Conservation (phyloP, 2,113 vertebrate species). For the Megaceryle maxima region DNA sequence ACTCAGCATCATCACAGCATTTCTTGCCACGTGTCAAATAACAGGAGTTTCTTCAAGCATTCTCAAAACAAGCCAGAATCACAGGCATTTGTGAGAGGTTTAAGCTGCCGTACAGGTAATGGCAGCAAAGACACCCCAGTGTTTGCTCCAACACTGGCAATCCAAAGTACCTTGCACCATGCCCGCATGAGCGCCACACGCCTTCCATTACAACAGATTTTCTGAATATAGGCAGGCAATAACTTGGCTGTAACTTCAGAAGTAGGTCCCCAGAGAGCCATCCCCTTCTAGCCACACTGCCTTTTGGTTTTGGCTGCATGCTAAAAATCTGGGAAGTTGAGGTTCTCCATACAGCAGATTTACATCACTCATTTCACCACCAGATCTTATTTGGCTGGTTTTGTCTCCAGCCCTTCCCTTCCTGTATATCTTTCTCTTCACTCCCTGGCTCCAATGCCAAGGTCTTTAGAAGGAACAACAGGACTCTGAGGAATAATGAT, state of each 20-base stretch:
- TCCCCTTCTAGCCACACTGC: neutral
- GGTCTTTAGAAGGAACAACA: neutral
- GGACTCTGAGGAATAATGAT: neutral
- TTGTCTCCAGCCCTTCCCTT: neutral
- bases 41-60: fast-evolving
- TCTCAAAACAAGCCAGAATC: neutral
- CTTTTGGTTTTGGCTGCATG: neutral
- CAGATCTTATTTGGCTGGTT: neutral
- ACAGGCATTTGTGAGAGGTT: fast-evolving
- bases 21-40: neutral
- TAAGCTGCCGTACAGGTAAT: neutral
- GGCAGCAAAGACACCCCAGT: neutral
- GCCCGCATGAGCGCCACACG: neutral
- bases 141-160: fast-evolving
- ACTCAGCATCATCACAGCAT: fast-evolving
- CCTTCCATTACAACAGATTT: neutral
- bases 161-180: neutral
- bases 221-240: neutral
- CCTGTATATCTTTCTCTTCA: neutral
- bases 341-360: neutral
- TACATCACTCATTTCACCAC: neutral
- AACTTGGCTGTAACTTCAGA: neutral
- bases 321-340: neutral
- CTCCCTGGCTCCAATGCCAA: neutral
- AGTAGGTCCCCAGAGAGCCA: neutral